These are phyloP conservation scores for Puffinus mauretanicus DNA, from an alignment of 2,113 vertebrate genomes.

Conservation along the genomic window DNA sequence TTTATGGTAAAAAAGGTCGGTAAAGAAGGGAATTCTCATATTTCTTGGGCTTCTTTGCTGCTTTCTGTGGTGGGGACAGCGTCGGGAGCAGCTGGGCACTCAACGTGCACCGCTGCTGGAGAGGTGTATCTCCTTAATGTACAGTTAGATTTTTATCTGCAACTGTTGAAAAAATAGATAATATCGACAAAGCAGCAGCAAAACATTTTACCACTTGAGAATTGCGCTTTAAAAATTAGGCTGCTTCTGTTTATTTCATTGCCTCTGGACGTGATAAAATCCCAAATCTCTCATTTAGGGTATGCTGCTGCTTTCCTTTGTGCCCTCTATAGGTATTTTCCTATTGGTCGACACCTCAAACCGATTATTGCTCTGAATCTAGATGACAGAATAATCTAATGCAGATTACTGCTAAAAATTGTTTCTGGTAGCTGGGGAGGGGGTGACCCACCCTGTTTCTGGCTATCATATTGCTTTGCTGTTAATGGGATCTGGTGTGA, in stretches of 20 bases:
- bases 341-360: constrained; percentile 69
- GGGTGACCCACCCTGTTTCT: constrained; percentile 57
- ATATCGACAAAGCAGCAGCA: not conserved
- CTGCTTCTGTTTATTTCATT: not conserved
- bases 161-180: not conserved
- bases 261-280: not conserved
- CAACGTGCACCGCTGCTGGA: accelerated
- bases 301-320: constrained; percentile 35
- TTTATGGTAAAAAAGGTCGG: not conserved
- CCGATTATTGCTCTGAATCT: constrained; percentile 75
- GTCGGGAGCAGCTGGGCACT: not conserved
- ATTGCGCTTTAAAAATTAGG: not conserved
- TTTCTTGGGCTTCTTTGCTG: not conserved
- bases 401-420: constrained; percentile 76
- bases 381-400: constrained; percentile 80
- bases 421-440: constrained; percentile 62
- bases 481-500: constrained; percentile 28
- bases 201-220: not conserved
- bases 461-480: constrained; percentile 65
- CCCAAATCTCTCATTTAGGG: not conserved
- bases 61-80: not conserved
- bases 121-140: not conserved
- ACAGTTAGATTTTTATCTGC: not conserved
- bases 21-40: not conserved
- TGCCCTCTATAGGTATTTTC: constrained; percentile 71